Evolutionary conservation across 2,113 vertebrate species (phyloP), one percentile per base, ranked within the genome.

Genomic region (Bolborhynchus lineola): DNA sequence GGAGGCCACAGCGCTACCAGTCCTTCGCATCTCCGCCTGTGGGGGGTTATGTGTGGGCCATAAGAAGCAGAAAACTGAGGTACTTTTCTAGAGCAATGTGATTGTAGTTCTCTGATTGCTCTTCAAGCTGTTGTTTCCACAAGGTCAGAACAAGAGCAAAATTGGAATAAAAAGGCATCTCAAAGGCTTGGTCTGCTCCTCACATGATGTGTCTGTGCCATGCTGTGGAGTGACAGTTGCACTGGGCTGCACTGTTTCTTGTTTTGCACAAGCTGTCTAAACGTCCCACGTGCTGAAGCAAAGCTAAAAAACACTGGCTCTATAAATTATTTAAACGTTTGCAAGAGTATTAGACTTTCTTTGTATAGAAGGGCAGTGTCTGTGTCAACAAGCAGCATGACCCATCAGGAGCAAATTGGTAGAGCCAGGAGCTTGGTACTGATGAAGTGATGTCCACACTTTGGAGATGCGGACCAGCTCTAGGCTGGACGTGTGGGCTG

Each of bases 131-230:
- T 50, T 67, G 47, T 59, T 90, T 74, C 41, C 29, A 46, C 21
- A 59, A 29, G 29, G 55, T 82, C 62, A 33, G 16, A 78, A 59
- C 0, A 4, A 86, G n/a, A 68, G n/a, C 13, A 65, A 47, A 65
- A 59, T 16, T 10, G 37, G 35, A 47, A 81, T 65, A 53, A 53
- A 53, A 60, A 46, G 37, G 26, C 57, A 13, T 35, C 41, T 67
- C 31, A 67, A 10, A 77, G 72, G 20, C 41, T 55, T 67, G 52
- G 17, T 71, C 28, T 57, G 41, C 59, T 67, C 47, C 42, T 72
- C 64, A 11, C 17, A 6, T 1, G 1, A 25, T 25, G 41, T 55
- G 35, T 53, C 33, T 1, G 0, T 81, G 49, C 35, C 44, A 3
- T 16, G 65, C 78, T 83, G 72, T 37, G 63, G 16, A n/a, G 23